Evolutionary conservation across 1,140 invertebrate species (phyloP).

Genomic region (Bombus fervidus): DNA sequence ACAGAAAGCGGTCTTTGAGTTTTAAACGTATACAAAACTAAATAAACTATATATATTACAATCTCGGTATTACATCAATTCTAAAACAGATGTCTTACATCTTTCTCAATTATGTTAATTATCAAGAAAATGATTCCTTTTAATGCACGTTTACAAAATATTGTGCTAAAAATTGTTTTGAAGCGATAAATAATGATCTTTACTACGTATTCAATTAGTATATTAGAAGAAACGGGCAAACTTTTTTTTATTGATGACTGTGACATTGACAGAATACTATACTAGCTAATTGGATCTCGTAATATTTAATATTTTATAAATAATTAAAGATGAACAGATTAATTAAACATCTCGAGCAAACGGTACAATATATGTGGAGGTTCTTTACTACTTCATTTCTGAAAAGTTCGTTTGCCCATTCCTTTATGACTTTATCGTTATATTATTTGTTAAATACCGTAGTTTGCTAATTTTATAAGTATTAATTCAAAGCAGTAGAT

Average conservation of each 20-base stretch:
- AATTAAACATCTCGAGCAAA: slow-evolving; percentile 34
- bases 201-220: slow-evolving; percentile 44
- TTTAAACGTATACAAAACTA: slow-evolving; percentile 65
- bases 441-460: slow-evolving; percentile 25
- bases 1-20: slow-evolving; percentile 44
- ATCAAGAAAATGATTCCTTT: not conserved
- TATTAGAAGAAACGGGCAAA: slow-evolving; percentile 23
- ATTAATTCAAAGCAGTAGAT: slow-evolving; percentile 94
- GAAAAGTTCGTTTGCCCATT: slow-evolving; percentile 22
- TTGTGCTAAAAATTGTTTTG: slow-evolving; percentile 38
- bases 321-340: slow-evolving; percentile 18
- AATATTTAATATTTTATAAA: slow-evolving; percentile 12
- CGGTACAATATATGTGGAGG: not conserved
- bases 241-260: not conserved
- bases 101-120: slow-evolving; percentile 44
- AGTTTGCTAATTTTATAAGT: slow-evolving; percentile 20
- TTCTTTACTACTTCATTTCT: not conserved
- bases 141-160: slow-evolving; percentile 45
- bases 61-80: slow-evolving; percentile 44
- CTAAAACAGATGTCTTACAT: slow-evolving; percentile 37
- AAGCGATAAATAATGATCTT: slow-evolving; percentile 56
- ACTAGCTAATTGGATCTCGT: not conserved
- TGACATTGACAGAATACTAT: slow-evolving; percentile 5
- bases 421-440: slow-evolving; percentile 14
- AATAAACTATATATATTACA: slow-evolving; percentile 69